Evolutionary conservation across 2,797 vertebrate genomes (phyloP).

Genomic region (Ptychadena robeensis): DNA sequence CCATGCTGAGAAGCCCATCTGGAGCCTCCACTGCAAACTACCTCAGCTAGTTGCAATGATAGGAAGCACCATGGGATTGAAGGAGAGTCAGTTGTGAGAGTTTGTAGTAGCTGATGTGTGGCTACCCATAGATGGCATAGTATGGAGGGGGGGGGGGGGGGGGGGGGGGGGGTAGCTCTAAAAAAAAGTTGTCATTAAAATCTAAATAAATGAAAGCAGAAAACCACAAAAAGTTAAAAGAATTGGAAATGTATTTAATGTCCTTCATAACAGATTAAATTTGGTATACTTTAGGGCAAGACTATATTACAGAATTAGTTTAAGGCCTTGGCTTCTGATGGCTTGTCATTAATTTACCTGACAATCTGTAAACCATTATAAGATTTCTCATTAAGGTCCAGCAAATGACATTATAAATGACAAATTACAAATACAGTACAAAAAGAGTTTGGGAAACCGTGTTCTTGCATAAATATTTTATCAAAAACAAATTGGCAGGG

Average conservation of each 20-base stretch:
- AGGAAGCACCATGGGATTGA: too few species aligned
- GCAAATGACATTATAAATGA: constrained; percentile 32
- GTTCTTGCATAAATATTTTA: background rate
- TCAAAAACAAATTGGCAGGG: background rate
- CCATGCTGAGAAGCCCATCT: too few species aligned
- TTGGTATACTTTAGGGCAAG: background rate
- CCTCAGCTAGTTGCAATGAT: too few species aligned
- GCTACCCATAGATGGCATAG: too few species aligned
- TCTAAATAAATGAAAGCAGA: too few species aligned
- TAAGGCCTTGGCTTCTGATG: constrained; percentile 16
- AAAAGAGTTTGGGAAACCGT: background rate
- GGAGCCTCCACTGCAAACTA: too few species aligned
- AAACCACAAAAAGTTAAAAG: too few species aligned
- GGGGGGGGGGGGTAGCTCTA: too few species aligned
- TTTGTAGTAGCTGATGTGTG: too few species aligned
- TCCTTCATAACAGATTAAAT: constrained; percentile 13
- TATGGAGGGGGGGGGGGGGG: too few species aligned
- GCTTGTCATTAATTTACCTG: constrained; percentile 37
- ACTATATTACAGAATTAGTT: constrained; percentile 8
- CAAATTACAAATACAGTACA: background rate
- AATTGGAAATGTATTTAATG: background rate
- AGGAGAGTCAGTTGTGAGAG: too few species aligned
- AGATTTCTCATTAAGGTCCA: constrained; percentile 16
- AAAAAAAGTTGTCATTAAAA: too few species aligned
- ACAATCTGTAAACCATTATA: constrained; percentile 15